A percentile compares a stretch with the other conserved stretches of the same genome.
Evolutionary conservation across 2,113 vertebrate genomes (phyloP).

Genomic region (Uria aalge): DNA sequence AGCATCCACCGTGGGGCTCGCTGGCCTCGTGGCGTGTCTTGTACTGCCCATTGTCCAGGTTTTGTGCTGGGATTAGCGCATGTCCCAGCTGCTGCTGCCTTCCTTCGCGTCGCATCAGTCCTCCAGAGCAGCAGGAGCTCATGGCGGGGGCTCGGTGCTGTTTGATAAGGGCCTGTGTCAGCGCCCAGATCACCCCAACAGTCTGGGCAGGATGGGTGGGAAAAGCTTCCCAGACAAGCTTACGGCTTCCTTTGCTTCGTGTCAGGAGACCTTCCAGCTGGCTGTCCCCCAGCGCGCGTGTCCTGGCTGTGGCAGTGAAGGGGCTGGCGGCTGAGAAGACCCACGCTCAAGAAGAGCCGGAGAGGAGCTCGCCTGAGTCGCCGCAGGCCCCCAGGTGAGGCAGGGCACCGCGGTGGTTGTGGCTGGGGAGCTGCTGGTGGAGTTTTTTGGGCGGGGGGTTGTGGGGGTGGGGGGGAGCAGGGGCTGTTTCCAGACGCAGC

Average conservation of each 20-base stretch:
- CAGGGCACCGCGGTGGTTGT: accelerated
- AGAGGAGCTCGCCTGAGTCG: accelerated
- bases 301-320: conserved; percentile 73
- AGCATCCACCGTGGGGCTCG: accelerated
- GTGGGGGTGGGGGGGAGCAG: accelerated
- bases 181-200: accelerated
- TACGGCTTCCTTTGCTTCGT: background rate
- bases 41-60: accelerated
- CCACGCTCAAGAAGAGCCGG: background rate
- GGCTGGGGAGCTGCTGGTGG: background rate
- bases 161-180: accelerated
- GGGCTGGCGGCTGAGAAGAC: conserved; percentile 40
- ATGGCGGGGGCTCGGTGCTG: accelerated
- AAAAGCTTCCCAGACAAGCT: background rate
- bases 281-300: conserved; percentile 80
- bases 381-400: conserved; percentile 51
- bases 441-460: accelerated
- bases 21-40: accelerated
- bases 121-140: background rate
- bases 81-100: background rate
- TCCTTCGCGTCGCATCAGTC: accelerated
- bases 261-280: conserved; percentile 90
- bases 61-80: accelerated
- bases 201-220: background rate
- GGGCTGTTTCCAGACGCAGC: background rate